Evolutionary conservation across 2,113 vertebrate species (phyloP), one percentile per base, ranked within the genome.

Genomic region (Cavia aperea): DNA sequence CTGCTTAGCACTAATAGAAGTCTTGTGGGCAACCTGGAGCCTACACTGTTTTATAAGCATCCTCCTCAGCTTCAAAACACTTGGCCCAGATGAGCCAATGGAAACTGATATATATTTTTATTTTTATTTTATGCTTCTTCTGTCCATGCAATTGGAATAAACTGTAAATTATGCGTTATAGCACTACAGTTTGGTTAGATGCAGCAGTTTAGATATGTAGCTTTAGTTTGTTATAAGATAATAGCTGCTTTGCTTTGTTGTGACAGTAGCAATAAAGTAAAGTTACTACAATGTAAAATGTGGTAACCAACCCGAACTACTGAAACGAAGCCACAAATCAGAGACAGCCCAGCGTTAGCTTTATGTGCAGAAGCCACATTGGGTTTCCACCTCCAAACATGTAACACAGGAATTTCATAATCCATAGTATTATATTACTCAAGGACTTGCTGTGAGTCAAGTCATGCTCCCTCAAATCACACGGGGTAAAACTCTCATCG

Each of bases 191-290:
- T 97, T 95, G 95, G 96, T 96, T 96, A 97, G 96, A 96, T 97
- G 93, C 19, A 63, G 94, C 95, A 96, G 81, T 96, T 97, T 96
- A 97, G 97, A 97, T 98, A 97, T 97, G 97, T 96, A 97, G 97
- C 96, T 97, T 97, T 97, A 96, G 96, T 97, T 97, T 97, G 97
- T 97, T 98, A 96, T 97, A 96, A 97, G 97, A 97, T 98, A 98
- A 98, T 97, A 97, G 96, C 96, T 97, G 97, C 97, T 98, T 97
- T 98, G 97, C 97, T 97, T 97, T 98, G 97, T 97, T 97, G 97
- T 98, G 97, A 98, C 97, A 98, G 95, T 94, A 94, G 97, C 97
- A 97, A 98, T 98, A 98, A 97, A 98, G 96, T 97, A 97, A 97
- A 97, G 97, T 97, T 97, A 97, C 96, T 96, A 95, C 95, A 93